These are phyloP conservation scores for Sebastes jordani DNA, from an alignment of 2,797 vertebrate species.

Conservation along the genomic window DNA sequence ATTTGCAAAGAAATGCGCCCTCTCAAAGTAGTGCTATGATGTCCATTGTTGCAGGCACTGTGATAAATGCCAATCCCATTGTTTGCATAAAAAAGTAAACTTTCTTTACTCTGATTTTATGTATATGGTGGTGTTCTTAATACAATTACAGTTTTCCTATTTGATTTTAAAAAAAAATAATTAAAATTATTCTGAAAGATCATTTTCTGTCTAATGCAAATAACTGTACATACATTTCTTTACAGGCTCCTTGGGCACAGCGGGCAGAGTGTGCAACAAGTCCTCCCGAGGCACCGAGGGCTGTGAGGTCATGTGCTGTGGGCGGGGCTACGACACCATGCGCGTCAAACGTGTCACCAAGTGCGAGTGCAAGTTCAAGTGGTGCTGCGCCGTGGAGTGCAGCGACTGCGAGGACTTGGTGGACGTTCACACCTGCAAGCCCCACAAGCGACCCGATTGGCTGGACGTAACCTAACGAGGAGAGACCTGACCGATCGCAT, in stretches of 20 bases:
- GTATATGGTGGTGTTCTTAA: no score
- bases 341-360: slow-evolving; percentile 92
- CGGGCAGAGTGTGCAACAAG: slow-evolving; percentile 94
- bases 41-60: no score
- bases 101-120: no score
- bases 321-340: slow-evolving; percentile 96
- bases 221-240: not conserved
- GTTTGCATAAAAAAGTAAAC: no score
- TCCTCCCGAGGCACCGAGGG: slow-evolving; percentile 90
- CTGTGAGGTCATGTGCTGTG: slow-evolving; percentile 99
- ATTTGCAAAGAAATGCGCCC: no score
- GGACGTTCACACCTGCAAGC: slow-evolving; percentile 97
- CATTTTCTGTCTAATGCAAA: not conserved
- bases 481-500: slow-evolving; percentile 3
- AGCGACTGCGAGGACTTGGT: slow-evolving; percentile 93
- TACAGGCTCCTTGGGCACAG: slow-evolving; percentile 94
- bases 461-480: slow-evolving; percentile 88
- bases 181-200: not conserved
- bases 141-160: no score
- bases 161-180: no score
- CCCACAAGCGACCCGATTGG: slow-evolving; percentile 93
- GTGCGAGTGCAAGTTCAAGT: slow-evolving; percentile 99
- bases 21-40: no score
- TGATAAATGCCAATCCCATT: no score
- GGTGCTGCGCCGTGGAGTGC: slow-evolving; percentile 98